Conservation (phyloP, 2,797 vertebrate species). For the Leptoclinus maculatus region DNA sequence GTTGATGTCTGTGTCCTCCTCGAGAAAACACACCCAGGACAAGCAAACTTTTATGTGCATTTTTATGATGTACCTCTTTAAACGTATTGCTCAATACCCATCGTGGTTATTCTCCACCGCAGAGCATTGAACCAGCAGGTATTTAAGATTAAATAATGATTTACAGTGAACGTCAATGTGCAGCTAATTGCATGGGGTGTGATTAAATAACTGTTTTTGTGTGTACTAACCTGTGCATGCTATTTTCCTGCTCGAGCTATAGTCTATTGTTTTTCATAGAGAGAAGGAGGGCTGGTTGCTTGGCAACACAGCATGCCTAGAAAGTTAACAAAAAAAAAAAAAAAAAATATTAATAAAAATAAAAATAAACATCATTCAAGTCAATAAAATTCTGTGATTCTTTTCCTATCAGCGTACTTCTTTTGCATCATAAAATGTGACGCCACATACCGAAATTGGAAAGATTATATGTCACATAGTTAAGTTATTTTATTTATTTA, state of each 20-base stretch:
- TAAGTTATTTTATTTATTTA: not conserved
- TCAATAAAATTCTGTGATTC: not conserved
- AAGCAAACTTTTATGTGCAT: not conserved
- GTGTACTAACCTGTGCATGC: conserved; percentile 7
- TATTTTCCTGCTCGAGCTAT: conserved; percentile 31
- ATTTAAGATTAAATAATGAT: conserved; percentile 13
- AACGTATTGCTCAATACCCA: not conserved
- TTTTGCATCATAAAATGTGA: not conserved
- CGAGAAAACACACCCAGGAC: not conserved
- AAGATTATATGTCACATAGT: not conserved
- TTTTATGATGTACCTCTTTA: conserved; percentile 8
- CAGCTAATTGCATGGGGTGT: conserved; percentile 29
- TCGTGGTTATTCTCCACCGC: not conserved
- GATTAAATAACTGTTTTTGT: conserved; percentile 31
- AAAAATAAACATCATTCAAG: not conserved
- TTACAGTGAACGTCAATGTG: conserved; percentile 12
- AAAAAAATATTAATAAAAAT: not conserved
- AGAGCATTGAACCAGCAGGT: conserved; percentile 11
- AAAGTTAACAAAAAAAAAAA: conserved; percentile 31
- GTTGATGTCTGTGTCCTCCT: not conserved
- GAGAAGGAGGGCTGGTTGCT: conserved; percentile 50
- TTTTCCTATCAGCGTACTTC: not conserved
- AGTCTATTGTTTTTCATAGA: conserved; percentile 44
- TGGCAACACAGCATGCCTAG: conserved; percentile 54
- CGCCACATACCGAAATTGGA: not conserved